Evolutionary conservation across 2,113 vertebrate species (phyloP), one percentile per base, ranked within the genome.

Genomic region (Melanerpes formicivorus): DNA sequence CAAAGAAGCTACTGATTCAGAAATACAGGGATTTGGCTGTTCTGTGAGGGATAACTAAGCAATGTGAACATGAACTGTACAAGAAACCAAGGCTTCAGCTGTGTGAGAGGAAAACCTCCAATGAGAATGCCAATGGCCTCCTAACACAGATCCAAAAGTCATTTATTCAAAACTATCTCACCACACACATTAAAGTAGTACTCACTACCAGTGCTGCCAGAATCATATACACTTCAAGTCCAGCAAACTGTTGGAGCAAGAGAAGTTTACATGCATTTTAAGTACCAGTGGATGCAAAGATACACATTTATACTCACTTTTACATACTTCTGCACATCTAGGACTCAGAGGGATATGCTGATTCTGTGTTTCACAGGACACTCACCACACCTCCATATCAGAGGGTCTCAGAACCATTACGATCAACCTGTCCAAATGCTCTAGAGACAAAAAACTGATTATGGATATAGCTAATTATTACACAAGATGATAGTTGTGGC

Each of bases 331-430:
- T n/a, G 14, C 13, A 18, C 18, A 54, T 27, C 13, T 7, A 18
- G 52, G 25, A 30, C 48, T 79, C 55, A 16, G 34, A 80, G 50
- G 34, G 27, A 14, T 65, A 27, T 29, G 29, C 46, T 34, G 32
- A 48, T 63, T 16, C 50, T 23, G 40, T 10, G 14, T 64, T 48
- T 55, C 50, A 69, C 1, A 0, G 30, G 52, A 87, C 60, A 74
- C 42, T 11, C 10, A 22, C 44, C 17, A 22, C 0, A 54, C 18
- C 29, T 65, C 37, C 1, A 0, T 25, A 48, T 21, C 44, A 46
- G 59, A 85, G 21, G 5, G 23, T 55, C 66, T 87, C 32, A 65
- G 29, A 63, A 50, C 34, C 32, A 76, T 18, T 29, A 37, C 14
- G 26, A 19, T 18, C 44, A 60, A 42, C 17, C 21, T 16, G 18